A percentile compares a stretch with the other conserved stretches of the same genome.
Conservation (phyloP, 2,113 vertebrate genomes). For the Opisthocomus hoazin region DNA sequence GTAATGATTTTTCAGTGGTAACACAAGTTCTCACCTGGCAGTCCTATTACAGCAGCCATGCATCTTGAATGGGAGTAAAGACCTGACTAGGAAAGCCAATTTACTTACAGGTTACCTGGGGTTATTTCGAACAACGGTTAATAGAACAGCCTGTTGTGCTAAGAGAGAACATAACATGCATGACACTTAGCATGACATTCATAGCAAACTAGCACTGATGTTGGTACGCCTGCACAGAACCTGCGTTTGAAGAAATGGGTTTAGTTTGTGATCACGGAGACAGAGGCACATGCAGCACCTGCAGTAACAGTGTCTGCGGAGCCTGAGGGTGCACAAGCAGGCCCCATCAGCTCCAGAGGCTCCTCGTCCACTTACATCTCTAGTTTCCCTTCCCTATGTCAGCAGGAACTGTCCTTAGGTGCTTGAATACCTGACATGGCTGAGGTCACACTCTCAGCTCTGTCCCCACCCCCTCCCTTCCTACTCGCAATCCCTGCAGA, state of each 20-base stretch:
- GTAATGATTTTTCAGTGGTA: neutral
- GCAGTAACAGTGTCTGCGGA: neutral
- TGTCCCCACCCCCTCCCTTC: neutral
- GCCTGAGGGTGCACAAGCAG: neutral
- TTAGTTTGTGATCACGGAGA: neutral
- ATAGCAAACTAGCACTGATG: neutral
- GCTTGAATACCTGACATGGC: neutral
- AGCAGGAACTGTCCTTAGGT: neutral
- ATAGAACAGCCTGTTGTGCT: neutral
- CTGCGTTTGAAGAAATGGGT: rapidly evolving
- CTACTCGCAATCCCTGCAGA: rapidly evolving
- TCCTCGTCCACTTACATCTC: neutral
- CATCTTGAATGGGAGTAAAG: neutral
- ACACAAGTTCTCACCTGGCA: neutral
- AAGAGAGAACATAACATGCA: neutral
- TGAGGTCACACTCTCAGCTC: neutral
- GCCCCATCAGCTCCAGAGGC: neutral
- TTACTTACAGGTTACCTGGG: neutral
- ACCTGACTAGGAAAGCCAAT: neutral
- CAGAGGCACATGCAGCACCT: neutral
- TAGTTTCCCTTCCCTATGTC: neutral
- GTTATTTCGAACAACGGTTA: neutral
- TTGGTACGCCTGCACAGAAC: neutral
- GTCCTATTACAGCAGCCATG: neutral
- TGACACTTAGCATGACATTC: neutral